These are phyloP conservation scores for Plebejus melissa DNA, from an alignment of 2,888 invertebrate genomes.

Conservation along the genomic window DNA sequence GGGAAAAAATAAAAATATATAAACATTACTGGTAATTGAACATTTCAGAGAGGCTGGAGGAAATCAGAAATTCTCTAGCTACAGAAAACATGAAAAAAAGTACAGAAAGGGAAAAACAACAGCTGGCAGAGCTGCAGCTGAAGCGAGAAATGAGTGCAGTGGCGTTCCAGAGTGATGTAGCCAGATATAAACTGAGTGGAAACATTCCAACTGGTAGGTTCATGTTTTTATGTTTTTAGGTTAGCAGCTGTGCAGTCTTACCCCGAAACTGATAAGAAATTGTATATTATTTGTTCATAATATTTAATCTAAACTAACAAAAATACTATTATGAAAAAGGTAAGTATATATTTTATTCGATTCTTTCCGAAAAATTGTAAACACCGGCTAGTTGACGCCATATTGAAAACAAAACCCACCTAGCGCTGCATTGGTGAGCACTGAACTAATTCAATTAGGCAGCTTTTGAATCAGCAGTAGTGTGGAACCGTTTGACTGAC, in stretches of 20 bases:
- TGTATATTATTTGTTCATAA: too few relatives aligned
- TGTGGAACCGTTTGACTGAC: too few relatives aligned
- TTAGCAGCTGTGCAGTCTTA: neutral
- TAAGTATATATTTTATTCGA: too few relatives aligned
- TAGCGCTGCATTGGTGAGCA: too few relatives aligned
- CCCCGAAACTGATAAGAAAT: too few relatives aligned
- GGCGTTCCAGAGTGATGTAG: constrained; percentile 65
- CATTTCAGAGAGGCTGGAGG: constrained; percentile 59
- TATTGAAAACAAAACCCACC: too few relatives aligned
- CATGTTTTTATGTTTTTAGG: neutral
- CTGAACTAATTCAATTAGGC: too few relatives aligned
- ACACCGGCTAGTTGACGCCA: too few relatives aligned
- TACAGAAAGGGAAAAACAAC: constrained; percentile 52
- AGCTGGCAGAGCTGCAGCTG: constrained; percentile 59
- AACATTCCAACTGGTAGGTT: constrained; percentile 50
- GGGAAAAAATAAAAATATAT: neutral
- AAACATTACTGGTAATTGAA: neutral
- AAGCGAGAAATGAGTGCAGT: constrained; percentile 56
- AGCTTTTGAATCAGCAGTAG: too few relatives aligned
- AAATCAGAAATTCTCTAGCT: constrained; percentile 55
- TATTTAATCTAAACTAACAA: too few relatives aligned
- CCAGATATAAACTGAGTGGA: constrained; percentile 59
- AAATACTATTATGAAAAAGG: too few relatives aligned
- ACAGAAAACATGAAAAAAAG: constrained; percentile 54
- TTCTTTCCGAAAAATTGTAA: too few relatives aligned